phyloP scores from a whole-genome alignment of 2,113 vertebrate species.

The Calonectris borealis region DNA sequence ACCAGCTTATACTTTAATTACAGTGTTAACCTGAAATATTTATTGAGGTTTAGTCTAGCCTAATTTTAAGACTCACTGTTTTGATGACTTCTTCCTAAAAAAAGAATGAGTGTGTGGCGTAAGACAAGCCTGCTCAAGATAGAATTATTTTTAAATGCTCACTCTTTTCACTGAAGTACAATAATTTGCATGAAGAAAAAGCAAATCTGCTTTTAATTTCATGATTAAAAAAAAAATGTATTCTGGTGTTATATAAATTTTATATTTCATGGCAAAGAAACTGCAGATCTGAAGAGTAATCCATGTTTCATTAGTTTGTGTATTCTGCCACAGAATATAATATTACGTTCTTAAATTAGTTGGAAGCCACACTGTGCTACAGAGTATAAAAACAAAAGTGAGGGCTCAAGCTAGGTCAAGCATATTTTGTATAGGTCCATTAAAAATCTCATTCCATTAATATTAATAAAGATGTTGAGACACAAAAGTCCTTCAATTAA shows the following conservation, averaged over 20 bases:
- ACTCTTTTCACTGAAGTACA: background rate
- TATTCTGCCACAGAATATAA: slow-evolving; percentile 26
- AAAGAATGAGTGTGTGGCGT: background rate
- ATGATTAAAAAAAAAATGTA: background rate
- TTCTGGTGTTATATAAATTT: background rate
- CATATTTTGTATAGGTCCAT: slow-evolving; percentile 50
- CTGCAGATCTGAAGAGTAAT: background rate
- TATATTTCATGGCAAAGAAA: background rate
- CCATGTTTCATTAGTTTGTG: slow-evolving; percentile 29
- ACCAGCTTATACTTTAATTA: background rate
- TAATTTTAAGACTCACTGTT: background rate
- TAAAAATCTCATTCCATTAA: slow-evolving; percentile 56
- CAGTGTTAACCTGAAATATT: background rate
- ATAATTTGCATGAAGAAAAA: background rate
- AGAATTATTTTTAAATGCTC: background rate
- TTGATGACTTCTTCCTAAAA: background rate
- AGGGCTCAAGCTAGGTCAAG: slow-evolving; percentile 52
- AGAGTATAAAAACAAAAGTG: slow-evolving; percentile 46
- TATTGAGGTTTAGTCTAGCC: background rate
- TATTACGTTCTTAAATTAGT: slow-evolving; percentile 30
- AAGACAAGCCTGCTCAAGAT: background rate
- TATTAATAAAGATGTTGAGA: slow-evolving; percentile 64
- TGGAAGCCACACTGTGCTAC: slow-evolving; percentile 29
- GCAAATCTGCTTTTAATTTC: background rate
- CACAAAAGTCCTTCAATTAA: slow-evolving; percentile 57